Conservation (phyloP, 1,140 invertebrate genomes). For the Drosophila truncata region DNA sequence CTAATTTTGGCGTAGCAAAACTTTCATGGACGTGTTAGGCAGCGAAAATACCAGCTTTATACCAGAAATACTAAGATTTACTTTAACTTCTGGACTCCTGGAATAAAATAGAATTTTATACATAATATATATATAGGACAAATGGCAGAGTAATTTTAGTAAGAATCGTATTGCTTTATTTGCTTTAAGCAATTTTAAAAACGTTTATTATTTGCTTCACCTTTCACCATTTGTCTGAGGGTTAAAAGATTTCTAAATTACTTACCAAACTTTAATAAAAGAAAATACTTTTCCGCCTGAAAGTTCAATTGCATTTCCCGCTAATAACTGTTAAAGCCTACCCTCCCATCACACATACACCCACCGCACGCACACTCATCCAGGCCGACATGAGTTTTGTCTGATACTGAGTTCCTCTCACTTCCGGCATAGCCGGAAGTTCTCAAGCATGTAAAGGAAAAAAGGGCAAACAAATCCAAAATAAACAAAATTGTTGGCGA, state of each 20-base stretch:
- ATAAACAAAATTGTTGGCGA: constrained; percentile 44
- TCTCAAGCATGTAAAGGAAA: constrained; percentile 68
- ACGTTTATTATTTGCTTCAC: background rate
- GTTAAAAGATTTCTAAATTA: background rate
- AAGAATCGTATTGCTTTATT: too few species aligned
- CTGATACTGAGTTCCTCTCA: constrained; percentile 48
- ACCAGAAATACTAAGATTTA: constrained; percentile 4
- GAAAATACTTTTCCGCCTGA: constrained; percentile 14
- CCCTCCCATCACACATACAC: background rate
- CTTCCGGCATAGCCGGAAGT: constrained; percentile 77
- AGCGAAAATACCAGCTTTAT: constrained; percentile 24
- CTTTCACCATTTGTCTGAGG: background rate
- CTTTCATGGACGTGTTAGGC: constrained; percentile 35
- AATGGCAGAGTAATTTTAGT: too few species aligned
- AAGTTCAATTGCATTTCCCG: constrained; percentile 72
- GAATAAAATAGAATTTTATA: background rate
- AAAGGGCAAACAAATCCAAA: constrained; percentile 55
- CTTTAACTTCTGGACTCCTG: background rate
- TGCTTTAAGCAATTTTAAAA: background rate
- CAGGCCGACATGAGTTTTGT: constrained; percentile 15
- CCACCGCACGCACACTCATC: background rate
- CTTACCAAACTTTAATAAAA: background rate
- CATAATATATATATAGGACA: too few species aligned
- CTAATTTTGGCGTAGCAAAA: constrained; percentile 40
- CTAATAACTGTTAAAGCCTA: constrained; percentile 71